Evolutionary conservation across 2,888 invertebrate species (phyloP).

Genomic region (Brachypalpus laphriformis): DNA sequence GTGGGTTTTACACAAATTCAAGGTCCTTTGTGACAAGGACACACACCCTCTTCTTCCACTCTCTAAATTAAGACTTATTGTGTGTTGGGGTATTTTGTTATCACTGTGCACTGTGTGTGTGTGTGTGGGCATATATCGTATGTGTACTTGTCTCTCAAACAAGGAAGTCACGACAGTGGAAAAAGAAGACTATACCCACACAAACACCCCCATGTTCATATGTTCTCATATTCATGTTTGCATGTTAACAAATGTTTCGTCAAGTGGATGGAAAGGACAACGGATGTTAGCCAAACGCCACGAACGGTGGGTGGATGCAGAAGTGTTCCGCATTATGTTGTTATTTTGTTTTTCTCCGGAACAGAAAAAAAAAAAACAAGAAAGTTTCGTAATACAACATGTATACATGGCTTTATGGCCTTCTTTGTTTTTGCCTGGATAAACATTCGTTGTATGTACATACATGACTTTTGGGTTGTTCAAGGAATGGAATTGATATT

Average conservation of each 20-base stretch:
- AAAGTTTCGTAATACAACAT: conserved; percentile 16
- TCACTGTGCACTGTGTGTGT: background rate
- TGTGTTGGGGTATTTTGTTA: conserved; percentile 14
- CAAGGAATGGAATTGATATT: conserved; percentile 47
- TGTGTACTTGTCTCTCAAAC: conserved; percentile 2
- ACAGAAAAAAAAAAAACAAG: background rate
- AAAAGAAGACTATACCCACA: conserved; percentile 5
- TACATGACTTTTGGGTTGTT: conserved; percentile 3
- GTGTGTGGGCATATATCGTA: background rate
- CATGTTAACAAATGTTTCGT: conserved; percentile 66
- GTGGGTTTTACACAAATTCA: conserved; percentile 50
- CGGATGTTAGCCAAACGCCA: conserved; percentile 39
- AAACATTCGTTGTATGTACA: conserved; percentile 19
- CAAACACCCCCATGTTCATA: background rate
- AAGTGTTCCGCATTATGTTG: conserved; percentile 25
- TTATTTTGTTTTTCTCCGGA: conserved; percentile 1
- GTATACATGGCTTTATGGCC: conserved; percentile 24
- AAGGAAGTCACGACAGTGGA: conserved; percentile 46
- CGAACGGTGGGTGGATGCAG: background rate
- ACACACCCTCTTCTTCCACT: conserved; percentile 17
- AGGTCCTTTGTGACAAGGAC: conserved; percentile 70
- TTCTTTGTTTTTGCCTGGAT: conserved; percentile 1
- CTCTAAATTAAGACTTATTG: conserved; percentile 65
- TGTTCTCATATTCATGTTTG: conserved; percentile 27
- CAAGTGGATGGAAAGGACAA: conserved; percentile 67